A percentile compares a stretch with the other conserved stretches of the same genome.
These are phyloP conservation scores for Palythoa heliodiscus DNA, from an alignment of 92 coral and sea anemone genomes.

Conservation along the genomic window DNA sequence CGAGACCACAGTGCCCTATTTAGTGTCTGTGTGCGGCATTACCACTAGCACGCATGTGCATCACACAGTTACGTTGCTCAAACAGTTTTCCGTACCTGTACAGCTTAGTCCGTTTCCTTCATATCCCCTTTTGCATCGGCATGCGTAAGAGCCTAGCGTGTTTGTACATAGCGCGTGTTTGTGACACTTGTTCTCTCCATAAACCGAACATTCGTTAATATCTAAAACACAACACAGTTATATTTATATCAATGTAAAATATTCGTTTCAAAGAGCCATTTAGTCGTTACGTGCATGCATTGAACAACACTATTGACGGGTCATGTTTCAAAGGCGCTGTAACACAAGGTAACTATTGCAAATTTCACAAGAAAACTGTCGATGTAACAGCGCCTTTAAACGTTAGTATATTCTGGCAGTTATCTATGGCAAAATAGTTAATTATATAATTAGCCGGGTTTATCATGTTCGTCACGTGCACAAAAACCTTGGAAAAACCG, in stretches of 20 bases:
- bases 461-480: too few relatives aligned
- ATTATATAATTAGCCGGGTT: too few relatives aligned
- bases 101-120: slow-evolving; percentile 48
- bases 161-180: slow-evolving; percentile 38
- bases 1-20: too few relatives aligned
- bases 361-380: too few relatives aligned
- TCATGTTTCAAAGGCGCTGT: neutral
- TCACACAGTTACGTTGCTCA: too few relatives aligned
- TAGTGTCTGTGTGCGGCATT: too few relatives aligned
- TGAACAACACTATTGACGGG: neutral
- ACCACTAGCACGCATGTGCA: too few relatives aligned
- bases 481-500: too few relatives aligned
- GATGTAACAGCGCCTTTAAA: too few relatives aligned
- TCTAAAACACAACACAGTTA: slow-evolving; percentile 19
- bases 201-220: slow-evolving; percentile 44
- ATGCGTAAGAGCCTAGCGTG: slow-evolving; percentile 33
- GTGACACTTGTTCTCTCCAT: slow-evolving; percentile 34
- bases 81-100: slow-evolving; percentile 17
- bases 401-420: too few relatives aligned
- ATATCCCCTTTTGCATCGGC: slow-evolving; percentile 46
- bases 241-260: neutral
- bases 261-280: neutral
- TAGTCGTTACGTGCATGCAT: neutral
- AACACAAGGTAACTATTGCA: too few relatives aligned
- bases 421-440: too few relatives aligned